A percentile compares a stretch with the other conserved stretches of the same genome.
These are phyloP conservation scores for Tetrax tetrax DNA, from an alignment of 2,113 vertebrate species.

Conservation along the genomic window DNA sequence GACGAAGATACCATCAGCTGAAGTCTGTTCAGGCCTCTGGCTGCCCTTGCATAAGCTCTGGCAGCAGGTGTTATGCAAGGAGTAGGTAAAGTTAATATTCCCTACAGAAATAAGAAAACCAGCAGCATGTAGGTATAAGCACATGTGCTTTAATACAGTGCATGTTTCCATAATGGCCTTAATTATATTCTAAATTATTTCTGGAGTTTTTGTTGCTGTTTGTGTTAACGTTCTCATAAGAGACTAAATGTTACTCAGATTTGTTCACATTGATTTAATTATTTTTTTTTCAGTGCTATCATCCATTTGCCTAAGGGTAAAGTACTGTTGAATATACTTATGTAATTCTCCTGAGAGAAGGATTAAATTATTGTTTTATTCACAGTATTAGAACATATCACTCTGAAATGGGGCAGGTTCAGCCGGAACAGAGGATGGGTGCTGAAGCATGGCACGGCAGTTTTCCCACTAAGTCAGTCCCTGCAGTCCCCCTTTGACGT, in stretches of 20 bases:
- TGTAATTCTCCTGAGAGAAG: not conserved
- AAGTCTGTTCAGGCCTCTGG: not conserved
- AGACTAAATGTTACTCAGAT: not conserved
- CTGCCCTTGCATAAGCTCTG: not conserved
- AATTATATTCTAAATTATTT: not conserved
- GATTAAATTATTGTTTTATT: not conserved
- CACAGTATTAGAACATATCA: not conserved
- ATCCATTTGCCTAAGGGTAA: not conserved
- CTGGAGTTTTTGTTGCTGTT: not conserved
- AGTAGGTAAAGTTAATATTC: not conserved
- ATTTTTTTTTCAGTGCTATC: not conserved
- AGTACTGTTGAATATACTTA: not conserved
- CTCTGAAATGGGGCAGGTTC: not conserved
- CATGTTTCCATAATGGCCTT: not conserved
- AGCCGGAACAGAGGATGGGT: not conserved
- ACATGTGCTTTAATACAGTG: not conserved
- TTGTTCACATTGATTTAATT: not conserved
- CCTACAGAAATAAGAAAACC: not conserved
- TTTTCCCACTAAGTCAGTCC: not conserved
- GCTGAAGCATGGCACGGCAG: accelerated
- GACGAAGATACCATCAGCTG: not conserved
- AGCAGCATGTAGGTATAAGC: not conserved
- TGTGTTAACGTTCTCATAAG: not conserved
- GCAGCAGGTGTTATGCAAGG: not conserved
- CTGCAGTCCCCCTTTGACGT: accelerated